A percentile compares a stretch with the other conserved stretches of the same genome.
Conservation (phyloP, 2,797 vertebrate species). For the Leucoraja ocellata region DNA sequence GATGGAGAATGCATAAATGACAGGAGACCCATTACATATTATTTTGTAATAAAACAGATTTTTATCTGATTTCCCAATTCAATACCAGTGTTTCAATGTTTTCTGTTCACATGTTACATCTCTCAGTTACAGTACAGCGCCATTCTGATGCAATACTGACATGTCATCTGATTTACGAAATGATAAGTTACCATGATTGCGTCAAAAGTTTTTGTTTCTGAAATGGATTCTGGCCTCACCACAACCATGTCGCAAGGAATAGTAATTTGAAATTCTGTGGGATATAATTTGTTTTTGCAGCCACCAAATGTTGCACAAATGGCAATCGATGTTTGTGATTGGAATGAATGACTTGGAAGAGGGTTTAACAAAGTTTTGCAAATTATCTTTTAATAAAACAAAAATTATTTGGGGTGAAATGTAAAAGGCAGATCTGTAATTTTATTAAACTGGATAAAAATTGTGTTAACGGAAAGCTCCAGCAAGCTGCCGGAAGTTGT, state of each 20-base stretch:
- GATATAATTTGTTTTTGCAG: background rate
- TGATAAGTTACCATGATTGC: background rate
- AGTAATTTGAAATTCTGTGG: background rate
- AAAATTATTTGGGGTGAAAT: background rate
- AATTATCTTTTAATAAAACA: background rate
- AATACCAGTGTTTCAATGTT: background rate
- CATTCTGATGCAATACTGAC: background rate
- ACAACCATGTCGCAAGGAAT: background rate
- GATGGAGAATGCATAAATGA: background rate
- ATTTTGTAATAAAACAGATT: background rate
- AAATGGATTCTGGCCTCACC: background rate
- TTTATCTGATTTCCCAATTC: background rate
- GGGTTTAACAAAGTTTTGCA: background rate
- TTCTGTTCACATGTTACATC: background rate
- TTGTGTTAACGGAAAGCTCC: conserved; percentile 4
- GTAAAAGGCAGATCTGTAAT: background rate
- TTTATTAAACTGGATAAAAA: background rate
- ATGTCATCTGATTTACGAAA: background rate
- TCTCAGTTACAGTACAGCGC: background rate
- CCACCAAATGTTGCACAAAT: background rate
- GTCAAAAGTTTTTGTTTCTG: background rate
- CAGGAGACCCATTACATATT: background rate
- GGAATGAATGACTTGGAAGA: background rate
- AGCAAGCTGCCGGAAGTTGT: background rate
- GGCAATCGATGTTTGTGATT: background rate